Evolutionary conservation across 1,140 invertebrate species (phyloP).

Genomic region (Portunus trituberculatus): DNA sequence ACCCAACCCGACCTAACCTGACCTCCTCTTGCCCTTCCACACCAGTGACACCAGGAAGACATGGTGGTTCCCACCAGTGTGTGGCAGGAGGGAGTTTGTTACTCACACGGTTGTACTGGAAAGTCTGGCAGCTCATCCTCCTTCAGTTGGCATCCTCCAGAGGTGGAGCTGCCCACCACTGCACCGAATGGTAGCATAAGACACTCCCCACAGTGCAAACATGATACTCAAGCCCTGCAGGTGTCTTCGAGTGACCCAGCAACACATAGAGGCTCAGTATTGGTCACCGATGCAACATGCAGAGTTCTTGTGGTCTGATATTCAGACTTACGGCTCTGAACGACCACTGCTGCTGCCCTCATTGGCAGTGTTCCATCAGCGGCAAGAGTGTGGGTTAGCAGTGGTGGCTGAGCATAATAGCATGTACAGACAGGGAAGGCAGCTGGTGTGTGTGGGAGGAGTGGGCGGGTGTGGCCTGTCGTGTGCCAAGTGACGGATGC

Average conservation of each 20-base stretch:
- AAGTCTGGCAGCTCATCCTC: constrained; percentile 67
- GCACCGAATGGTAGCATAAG: not conserved
- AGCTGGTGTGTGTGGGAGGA: constrained; percentile 58
- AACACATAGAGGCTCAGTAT: constrained; percentile 74
- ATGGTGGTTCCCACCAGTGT: not conserved
- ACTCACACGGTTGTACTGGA: constrained; percentile 69
- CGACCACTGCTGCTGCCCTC: constrained; percentile 27
- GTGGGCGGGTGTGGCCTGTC: constrained; percentile 34
- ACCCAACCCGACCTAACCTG: constrained; percentile 37
- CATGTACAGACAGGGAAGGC: constrained; percentile 62
- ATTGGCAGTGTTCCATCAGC: not conserved
- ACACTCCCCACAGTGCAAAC: constrained; percentile 59
- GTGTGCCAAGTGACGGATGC: constrained; percentile 68
- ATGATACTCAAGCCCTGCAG: constrained; percentile 71
- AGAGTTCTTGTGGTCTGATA: constrained; percentile 73
- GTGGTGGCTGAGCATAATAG: constrained; percentile 64
- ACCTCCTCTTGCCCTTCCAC: constrained; percentile 57
- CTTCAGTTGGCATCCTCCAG: constrained; percentile 56
- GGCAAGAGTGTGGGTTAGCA: constrained; percentile 3
- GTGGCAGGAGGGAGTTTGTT: not conserved
- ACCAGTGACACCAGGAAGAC: constrained; percentile 5
- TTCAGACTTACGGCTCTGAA: constrained; percentile 72
- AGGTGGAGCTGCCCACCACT: not conserved
- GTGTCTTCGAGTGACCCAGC: constrained; percentile 69
- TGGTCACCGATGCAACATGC: constrained; percentile 71